Evolutionary conservation across 2,113 vertebrate genomes (phyloP), one percentile per base, ranked within the genome.

Genomic region (Zosterops pallidus): DNA sequence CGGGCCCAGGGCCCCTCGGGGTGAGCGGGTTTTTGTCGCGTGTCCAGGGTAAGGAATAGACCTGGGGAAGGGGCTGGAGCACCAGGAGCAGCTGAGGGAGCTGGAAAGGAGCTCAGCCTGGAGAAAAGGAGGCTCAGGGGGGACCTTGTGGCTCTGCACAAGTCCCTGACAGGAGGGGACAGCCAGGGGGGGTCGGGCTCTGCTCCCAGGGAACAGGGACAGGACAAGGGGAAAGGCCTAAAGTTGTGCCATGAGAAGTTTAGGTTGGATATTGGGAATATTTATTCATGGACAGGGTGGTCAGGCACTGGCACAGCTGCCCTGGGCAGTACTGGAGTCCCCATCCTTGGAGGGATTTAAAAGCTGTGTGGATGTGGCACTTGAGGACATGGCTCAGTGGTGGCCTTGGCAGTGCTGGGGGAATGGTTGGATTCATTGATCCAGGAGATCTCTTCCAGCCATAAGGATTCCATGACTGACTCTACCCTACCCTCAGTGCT

Each of bases 261-360:
- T 6, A 53, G 6, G 1, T 24, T 59, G 20, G 29, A 7, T 63
- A 14, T 5, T 21, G 20, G 20, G 56, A 5, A 47, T 9, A 21
- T 14, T 29, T 0, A 20, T 47, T 47, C 4, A 5, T 2, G 3
- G 41, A 0, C 8, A 18, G 13, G 5, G 24, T 16, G 24, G 6
- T 49, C n/a, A 37, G 25, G 25, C 17, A 1, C 5, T 52, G 47
- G 57, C 33, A 53, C 31, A 59, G 55, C 65, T 70, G 55, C 8
- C 3, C 14, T 10, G 56, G 68, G 22, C 18, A 46, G 47, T 33
- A n/a, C 2, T 33, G 41, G 23, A 1, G 18, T 33, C 41, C 0
- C 14, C 14, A 14, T 26, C 7, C 9, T 2, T 55, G 22, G 1
- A 4, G 4, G 4, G 18, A 18, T 64, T 55, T 2, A 14, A 33